Evolutionary conservation across 1,140 invertebrate genomes (phyloP).

Genomic region (Papilio machaon): DNA sequence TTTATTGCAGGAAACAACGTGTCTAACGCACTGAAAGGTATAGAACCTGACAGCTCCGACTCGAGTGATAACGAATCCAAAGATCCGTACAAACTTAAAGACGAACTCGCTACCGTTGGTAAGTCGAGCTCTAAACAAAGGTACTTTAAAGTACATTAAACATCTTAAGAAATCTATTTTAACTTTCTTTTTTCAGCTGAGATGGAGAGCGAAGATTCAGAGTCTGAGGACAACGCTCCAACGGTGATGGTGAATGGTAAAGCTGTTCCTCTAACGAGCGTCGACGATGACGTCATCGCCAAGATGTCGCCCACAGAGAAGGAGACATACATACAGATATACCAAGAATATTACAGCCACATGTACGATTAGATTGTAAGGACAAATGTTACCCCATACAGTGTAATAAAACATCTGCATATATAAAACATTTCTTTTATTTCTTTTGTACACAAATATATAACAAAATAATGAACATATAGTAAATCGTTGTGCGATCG

Average conservation of each 20-base stretch:
- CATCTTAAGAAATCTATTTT: neutral
- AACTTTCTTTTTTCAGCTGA: conserved; percentile 80
- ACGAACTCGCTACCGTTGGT: conserved; percentile 85
- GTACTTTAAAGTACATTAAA: too few relatives aligned
- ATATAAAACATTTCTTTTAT: conserved; percentile 9
- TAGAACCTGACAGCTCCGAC: conserved; percentile 87
- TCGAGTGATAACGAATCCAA: conserved; percentile 89
- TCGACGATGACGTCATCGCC: conserved; percentile 90
- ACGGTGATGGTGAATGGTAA: conserved; percentile 91
- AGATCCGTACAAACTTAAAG: conserved; percentile 80
- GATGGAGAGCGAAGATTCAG: conserved; percentile 91
- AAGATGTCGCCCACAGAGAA: conserved; percentile 97
- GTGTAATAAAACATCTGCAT: conserved; percentile 10
- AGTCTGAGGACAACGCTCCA: conserved; percentile 92
- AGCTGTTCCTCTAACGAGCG: conserved; percentile 87
- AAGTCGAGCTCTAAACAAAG: conserved; percentile 53
- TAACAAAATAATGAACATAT: conserved; percentile 12
- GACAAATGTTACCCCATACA: neutral
- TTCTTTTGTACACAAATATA: conserved; percentile 12
- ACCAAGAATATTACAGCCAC: conserved; percentile 96
- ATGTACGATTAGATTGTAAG: conserved; percentile 83
- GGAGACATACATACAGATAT: conserved; percentile 96
- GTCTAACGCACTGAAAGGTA: conserved; percentile 84
- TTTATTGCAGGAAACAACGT: conserved; percentile 78
- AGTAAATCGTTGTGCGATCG: conserved; percentile 5